These are phyloP conservation scores for Fistularia commersonii DNA, from an alignment of 2,797 vertebrate genomes.

Conservation along the genomic window DNA sequence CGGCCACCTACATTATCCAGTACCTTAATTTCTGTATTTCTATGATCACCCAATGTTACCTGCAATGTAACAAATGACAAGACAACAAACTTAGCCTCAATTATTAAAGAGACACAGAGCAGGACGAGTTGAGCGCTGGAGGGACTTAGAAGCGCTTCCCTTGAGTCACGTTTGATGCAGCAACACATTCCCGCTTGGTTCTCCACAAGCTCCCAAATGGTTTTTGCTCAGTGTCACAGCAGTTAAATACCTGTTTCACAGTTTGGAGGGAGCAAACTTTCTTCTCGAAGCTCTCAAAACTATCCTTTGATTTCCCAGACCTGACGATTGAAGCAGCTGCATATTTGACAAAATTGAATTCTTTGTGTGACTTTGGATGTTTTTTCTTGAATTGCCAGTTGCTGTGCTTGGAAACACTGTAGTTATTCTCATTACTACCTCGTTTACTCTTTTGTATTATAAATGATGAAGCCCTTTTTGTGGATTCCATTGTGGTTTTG, in stretches of 20 bases:
- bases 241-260: conserved; percentile 8
- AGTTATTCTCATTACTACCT: conserved; percentile 33
- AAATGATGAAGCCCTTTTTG: conserved; percentile 23
- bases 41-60: too few relatives aligned
- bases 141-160: conserved; percentile 46
- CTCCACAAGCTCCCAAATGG: conserved; percentile 48
- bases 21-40: too few relatives aligned
- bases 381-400: conserved; percentile 32
- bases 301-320: conserved; percentile 13
- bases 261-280: background rate
- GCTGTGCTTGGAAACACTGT: conserved; percentile 30
- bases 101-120: conserved; percentile 1
- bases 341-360: conserved; percentile 32
- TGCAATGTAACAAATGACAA: background rate
- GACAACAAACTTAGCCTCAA: background rate
- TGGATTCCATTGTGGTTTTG: conserved; percentile 38
- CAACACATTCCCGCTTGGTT: conserved; percentile 37
- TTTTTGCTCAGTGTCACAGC: conserved; percentile 27
- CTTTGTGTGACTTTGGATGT: background rate
- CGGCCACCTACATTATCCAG: too few relatives aligned
- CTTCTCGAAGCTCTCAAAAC: conserved; percentile 6
- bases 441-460: conserved; percentile 31
- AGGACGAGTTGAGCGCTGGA: conserved; percentile 19
- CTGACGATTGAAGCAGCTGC: conserved; percentile 8
- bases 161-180: conserved; percentile 34